These are phyloP conservation scores for Pandemis heparana DNA, from an alignment of 2,888 invertebrate genomes.

Conservation along the genomic window DNA sequence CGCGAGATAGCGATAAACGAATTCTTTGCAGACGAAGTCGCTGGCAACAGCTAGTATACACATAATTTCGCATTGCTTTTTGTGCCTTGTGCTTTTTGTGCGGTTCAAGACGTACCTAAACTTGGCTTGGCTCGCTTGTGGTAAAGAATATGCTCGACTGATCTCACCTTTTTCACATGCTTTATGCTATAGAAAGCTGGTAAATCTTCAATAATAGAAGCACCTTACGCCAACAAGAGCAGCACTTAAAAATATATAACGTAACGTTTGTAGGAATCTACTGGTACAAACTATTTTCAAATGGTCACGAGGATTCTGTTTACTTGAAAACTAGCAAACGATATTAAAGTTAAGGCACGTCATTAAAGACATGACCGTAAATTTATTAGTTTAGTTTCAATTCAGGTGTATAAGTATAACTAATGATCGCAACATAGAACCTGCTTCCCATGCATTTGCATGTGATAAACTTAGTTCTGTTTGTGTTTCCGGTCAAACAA, in stretches of 20 bases:
- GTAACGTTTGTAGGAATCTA: background rate
- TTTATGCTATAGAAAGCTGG: slow-evolving; percentile 29
- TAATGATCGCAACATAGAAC: slow-evolving; percentile 15
- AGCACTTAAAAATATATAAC: background rate
- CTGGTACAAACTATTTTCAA: background rate
- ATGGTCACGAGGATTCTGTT: background rate
- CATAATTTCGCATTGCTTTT: slow-evolving; percentile 14
- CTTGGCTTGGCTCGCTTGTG: slow-evolving; percentile 44
- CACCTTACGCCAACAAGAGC: background rate
- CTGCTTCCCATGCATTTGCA: slow-evolving; percentile 31
- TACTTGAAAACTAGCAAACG: background rate
- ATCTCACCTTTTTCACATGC: slow-evolving; percentile 46
- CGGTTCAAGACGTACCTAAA: slow-evolving; percentile 27
- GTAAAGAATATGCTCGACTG: slow-evolving; percentile 44
- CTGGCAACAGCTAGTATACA: too few species aligned
- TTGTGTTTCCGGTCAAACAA: slow-evolving; percentile 39
- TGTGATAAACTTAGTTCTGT: slow-evolving; percentile 39
- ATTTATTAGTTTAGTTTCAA: background rate
- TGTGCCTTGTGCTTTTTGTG: slow-evolving; percentile 20
- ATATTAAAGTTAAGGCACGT: too few species aligned
- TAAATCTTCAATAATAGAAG: slow-evolving; percentile 3
- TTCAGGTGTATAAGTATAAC: background rate
- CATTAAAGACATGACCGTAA: too few species aligned
- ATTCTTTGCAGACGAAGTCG: too few species aligned
- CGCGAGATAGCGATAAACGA: too few species aligned